Percentiles rank a stretch among this genome's conserved stretches.
Evolutionary conservation across 2,113 vertebrate genomes (phyloP).

Genomic region (Gila orcuttii): DNA sequence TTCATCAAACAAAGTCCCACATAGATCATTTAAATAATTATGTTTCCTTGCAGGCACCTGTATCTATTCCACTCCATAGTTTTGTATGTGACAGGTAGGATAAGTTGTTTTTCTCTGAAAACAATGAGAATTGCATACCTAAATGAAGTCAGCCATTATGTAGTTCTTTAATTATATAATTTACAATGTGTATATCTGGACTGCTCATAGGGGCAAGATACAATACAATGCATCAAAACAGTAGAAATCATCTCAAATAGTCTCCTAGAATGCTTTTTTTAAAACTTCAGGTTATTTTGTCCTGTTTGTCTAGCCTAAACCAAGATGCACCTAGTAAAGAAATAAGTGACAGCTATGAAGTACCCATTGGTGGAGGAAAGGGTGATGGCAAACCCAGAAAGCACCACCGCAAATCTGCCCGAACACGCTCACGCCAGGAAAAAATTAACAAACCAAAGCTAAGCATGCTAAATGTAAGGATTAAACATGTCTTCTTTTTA

Average conservation of each 20-base stretch:
- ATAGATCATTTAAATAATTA: conserved; percentile 1
- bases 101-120: neutral
- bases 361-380: conserved; percentile 79
- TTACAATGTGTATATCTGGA: neutral
- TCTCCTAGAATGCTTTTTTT: neutral
- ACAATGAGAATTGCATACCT: neutral
- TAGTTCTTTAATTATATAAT: neutral
- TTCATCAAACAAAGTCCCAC: neutral
- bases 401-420: conserved; percentile 90
- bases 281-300: neutral
- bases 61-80: conserved; percentile 77
- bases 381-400: conserved; percentile 88
- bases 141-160: neutral
- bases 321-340: conserved; percentile 91
- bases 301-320: conserved; percentile 70
- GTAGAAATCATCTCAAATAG: neutral
- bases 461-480: conserved; percentile 89
- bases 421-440: conserved; percentile 91
- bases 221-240: neutral
- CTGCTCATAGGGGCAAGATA: neutral
- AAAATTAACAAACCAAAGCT: conserved; percentile 91
- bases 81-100: conserved; percentile 86
- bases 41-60: conserved; percentile 72
- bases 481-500: neutral
- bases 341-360: conserved; percentile 91